phyloP scores from a whole-genome alignment of 2,113 vertebrate genomes.

The Anarrhichthys ocellatus region DNA sequence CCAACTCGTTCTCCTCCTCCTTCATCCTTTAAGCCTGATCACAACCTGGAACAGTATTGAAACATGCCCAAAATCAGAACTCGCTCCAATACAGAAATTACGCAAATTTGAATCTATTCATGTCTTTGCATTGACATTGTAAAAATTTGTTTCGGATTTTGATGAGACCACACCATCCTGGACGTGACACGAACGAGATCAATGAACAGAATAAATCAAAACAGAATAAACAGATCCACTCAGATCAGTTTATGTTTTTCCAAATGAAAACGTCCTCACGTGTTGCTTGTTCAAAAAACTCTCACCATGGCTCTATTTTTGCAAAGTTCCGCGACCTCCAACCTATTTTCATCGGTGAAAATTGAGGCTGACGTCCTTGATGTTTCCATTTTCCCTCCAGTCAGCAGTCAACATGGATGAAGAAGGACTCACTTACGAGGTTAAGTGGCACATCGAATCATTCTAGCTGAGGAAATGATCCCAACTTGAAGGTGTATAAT shows the following conservation, averaged over 20 bases:
- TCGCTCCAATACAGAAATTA: not conserved
- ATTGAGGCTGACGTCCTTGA: not conserved
- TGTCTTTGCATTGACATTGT: not conserved
- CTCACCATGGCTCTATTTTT: not conserved
- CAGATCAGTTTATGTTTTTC: no score
- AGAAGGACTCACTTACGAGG: not conserved
- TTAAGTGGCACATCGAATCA: not conserved
- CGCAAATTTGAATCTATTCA: not conserved
- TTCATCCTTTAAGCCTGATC: not conserved
- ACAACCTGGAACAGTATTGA: not conserved
- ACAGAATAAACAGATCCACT: no score
- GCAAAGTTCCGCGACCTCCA: not conserved
- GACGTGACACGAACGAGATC: not conserved
- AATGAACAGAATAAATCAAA: no score
- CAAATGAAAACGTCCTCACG: no score
- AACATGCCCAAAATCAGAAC: not conserved
- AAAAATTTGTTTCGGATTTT: no score
- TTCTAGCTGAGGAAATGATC: no score
- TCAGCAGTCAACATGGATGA: not conserved
- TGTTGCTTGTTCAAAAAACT: no score
- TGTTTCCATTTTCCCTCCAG: not conserved
- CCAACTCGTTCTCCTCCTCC: not conserved
- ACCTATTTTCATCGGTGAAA: not conserved
- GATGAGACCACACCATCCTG: not conserved
- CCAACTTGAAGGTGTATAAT: not conserved